Conservation (phyloP, 2,797 vertebrate genomes). For the Girardinus metallicus region DNA sequence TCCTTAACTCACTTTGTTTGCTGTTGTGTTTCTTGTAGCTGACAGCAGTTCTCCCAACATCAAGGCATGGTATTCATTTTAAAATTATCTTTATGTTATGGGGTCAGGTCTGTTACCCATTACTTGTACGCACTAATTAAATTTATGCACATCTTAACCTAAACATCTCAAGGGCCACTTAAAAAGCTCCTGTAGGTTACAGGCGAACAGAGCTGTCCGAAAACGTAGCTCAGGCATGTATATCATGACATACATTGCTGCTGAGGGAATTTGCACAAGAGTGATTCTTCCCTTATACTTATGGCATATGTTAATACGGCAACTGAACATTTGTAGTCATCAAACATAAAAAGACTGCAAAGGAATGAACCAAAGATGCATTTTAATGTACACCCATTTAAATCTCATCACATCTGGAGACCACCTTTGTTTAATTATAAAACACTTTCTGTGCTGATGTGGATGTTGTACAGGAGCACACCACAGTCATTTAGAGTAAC, state of each 20-base stretch:
- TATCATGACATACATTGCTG: not conserved
- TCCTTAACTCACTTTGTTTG: not conserved
- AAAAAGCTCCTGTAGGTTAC: not conserved
- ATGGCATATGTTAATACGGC: too few relatives aligned
- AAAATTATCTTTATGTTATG: not conserved
- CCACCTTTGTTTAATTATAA: slow-evolving; percentile 29
- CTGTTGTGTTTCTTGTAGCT: not conserved
- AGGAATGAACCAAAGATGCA: not conserved
- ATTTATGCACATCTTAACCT: not conserved
- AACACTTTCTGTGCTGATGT: slow-evolving; percentile 31
- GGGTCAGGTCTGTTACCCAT: not conserved
- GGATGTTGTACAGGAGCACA: slow-evolving; percentile 17
- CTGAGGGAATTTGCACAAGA: not conserved
- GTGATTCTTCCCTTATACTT: not conserved
- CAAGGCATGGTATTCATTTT: not conserved
- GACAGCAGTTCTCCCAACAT: not conserved
- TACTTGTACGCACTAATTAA: not conserved
- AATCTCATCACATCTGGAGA: slow-evolving; percentile 28
- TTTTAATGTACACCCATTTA: slow-evolving; percentile 30
- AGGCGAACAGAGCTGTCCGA: not conserved
- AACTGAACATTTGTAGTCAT: not conserved
- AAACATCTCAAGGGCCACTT: not conserved
- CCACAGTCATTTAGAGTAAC: slow-evolving; percentile 46
- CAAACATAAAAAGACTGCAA: not conserved
- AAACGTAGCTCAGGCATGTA: not conserved